A percentile compares a stretch with the other conserved stretches of the same genome.
These are phyloP conservation scores for Panthera tigris DNA, from an alignment of 2,113 vertebrate species.

Conservation along the genomic window DNA sequence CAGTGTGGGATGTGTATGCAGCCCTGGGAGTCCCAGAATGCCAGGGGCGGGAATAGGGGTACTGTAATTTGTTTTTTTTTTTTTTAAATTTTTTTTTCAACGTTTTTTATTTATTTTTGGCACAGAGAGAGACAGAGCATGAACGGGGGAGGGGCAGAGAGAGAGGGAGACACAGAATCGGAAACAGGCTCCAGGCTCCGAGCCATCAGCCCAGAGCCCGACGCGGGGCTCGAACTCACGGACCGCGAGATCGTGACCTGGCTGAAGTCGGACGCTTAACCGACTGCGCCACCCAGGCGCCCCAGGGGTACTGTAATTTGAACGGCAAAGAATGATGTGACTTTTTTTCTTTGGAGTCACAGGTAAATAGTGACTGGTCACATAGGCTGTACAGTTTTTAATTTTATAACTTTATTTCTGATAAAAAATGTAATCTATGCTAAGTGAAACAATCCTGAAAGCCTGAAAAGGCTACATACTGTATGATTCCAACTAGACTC, in stretches of 20 bases:
- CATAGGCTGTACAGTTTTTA: not conserved
- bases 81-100: too few relatives aligned
- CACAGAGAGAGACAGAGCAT: too few relatives aligned
- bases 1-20: not conserved
- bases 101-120: too few relatives aligned
- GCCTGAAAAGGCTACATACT: not conserved
- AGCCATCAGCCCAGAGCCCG: too few relatives aligned
- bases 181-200: too few relatives aligned
- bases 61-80: not conserved
- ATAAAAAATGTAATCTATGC: not conserved
- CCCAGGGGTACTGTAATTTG: not conserved
- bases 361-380: not conserved
- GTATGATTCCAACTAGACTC: not conserved
- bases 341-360: not conserved
- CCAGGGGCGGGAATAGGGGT: not conserved
- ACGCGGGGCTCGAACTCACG: too few relatives aligned
- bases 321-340: not conserved
- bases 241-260: too few relatives aligned
- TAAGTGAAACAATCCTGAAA: not conserved
- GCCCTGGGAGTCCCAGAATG: not conserved
- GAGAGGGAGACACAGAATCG: too few relatives aligned
- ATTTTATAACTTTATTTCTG: slow-evolving; percentile 19
- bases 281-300: too few relatives aligned
- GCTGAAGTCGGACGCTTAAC: too few relatives aligned
- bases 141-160: too few relatives aligned